Evolutionary conservation across 2,888 invertebrate genomes (phyloP).

Genomic region (Calameuta pallipes): DNA sequence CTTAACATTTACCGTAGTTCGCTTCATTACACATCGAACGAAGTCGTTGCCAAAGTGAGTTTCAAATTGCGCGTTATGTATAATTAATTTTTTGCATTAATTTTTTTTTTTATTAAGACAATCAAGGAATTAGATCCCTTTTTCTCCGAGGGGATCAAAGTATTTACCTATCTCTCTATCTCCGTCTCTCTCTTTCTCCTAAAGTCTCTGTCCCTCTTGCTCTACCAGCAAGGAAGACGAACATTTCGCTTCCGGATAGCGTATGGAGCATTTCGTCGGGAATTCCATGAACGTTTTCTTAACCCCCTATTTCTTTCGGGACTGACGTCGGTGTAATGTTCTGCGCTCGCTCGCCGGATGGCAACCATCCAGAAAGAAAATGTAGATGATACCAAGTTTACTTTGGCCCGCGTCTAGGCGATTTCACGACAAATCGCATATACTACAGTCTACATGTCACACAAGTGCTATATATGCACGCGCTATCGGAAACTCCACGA

Average conservation of each 20-base stretch:
- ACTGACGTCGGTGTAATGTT: not conserved
- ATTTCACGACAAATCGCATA: not conserved
- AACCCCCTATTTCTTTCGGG: not conserved
- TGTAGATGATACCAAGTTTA: not conserved
- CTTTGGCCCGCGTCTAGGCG: not conserved
- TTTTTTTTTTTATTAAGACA: not conserved
- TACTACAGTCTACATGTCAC: not conserved
- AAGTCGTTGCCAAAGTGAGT: not conserved
- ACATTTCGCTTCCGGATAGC: not conserved
- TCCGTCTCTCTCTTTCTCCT: not conserved
- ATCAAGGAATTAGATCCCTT: not conserved
- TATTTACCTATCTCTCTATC: slow-evolving; percentile 6
- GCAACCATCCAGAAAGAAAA: not conserved
- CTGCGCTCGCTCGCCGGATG: not conserved
- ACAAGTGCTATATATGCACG: not conserved
- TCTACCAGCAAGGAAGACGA: not conserved
- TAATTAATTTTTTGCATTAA: not conserved
- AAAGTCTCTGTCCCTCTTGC: not conserved
- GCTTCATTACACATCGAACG: slow-evolving; percentile 40
- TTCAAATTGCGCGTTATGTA: not conserved
- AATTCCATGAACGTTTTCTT: not conserved
- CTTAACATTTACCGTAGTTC: slow-evolving; percentile 39
- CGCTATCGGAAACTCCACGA: not conserved
- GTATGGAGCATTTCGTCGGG: not conserved
- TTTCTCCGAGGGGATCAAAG: not conserved